Base-by-base conservation (phyloP, 2,797 vertebrate species). In the Rhabdomys pumilio region DNA sequence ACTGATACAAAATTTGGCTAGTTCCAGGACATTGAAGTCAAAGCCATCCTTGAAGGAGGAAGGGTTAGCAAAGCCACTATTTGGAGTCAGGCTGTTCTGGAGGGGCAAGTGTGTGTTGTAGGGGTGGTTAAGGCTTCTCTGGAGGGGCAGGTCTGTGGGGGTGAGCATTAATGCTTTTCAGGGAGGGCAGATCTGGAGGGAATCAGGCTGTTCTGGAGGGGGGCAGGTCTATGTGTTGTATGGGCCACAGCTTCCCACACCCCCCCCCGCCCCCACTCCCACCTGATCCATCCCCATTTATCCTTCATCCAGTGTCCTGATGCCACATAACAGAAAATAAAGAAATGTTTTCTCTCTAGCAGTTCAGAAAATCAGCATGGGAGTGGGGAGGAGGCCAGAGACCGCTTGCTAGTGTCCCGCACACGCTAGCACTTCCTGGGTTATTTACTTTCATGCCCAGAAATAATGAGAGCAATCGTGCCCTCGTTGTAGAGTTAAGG, bases 321-420 rank as follows among this genome's bases (percentile, higher is more conserved):
- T n/a, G 55, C 59, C 69, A 41, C 84, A 75, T 41, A 72, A 17
- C 9, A 76, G 76, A 88, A 94, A 89, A 91, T 38, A 38, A 89
- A 95, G 53, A 8, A 85, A 15, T 22, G 2, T 8, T 53, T 73
- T 85, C 61, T 79, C 50, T 44, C 29, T 15, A 73, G 77, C 61
- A 93, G 81, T 69, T 80, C 89, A 83, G 82, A 34, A 91, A 65
- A 81, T 81, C 38, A 8, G 22, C 59, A n/a, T 13, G 47, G 73
- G 6, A n/a, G 24, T n/a, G 6, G 19, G 81, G 44, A 73, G 50
- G 61, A 7, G 34, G 15, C 8, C 57, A 67, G 38, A 12, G 59
- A 77, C 17, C n/a, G 41, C 14, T 7, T 22, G 50, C 20, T 47
- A 50, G n/a, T 38, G 63, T 38, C 77, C 9, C 1, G 47, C 26